These are phyloP conservation scores for Hydrolagus colliei DNA, from an alignment of 2,797 vertebrate species.

Conservation along the genomic window DNA sequence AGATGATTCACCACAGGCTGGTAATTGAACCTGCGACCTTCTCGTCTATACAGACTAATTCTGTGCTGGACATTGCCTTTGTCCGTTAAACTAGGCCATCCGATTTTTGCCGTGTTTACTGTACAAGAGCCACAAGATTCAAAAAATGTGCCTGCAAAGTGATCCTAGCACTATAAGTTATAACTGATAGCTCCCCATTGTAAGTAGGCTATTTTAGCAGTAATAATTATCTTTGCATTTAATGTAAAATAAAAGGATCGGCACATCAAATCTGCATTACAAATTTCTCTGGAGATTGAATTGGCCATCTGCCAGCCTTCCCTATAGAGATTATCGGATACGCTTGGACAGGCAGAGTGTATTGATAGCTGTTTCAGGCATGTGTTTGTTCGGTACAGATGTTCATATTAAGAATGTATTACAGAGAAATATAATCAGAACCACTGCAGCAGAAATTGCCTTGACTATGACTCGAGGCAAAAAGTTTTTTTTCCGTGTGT, in stretches of 20 bases:
- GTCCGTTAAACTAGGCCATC: no score
- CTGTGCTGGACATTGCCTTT: no score
- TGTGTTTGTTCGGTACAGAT: neutral
- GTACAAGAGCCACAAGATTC: no score
- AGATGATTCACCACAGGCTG: no score
- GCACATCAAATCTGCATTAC: neutral
- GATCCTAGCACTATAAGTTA: no score
- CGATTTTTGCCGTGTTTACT: no score
- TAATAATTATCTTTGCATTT: neutral
- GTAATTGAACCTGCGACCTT: no score
- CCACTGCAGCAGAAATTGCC: neutral
- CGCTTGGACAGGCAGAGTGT: neutral
- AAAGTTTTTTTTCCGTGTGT: neutral
- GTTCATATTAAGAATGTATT: neutral
- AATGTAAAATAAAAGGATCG: neutral
- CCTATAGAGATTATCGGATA: neutral
- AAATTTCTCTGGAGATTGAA: neutral
- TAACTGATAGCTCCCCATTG: neutral
- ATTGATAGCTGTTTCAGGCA: neutral
- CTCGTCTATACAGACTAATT: no score
- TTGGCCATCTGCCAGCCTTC: slow-evolving; percentile 18
- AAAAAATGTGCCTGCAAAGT: no score
- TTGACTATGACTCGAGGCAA: no score
- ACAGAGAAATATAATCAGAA: neutral
- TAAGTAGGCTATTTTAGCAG: neutral